A percentile compares a stretch with the other conserved stretches of the same genome.
phyloP scores from a whole-genome alignment of 1,140 invertebrate species.

The Microplitis demolitor region DNA sequence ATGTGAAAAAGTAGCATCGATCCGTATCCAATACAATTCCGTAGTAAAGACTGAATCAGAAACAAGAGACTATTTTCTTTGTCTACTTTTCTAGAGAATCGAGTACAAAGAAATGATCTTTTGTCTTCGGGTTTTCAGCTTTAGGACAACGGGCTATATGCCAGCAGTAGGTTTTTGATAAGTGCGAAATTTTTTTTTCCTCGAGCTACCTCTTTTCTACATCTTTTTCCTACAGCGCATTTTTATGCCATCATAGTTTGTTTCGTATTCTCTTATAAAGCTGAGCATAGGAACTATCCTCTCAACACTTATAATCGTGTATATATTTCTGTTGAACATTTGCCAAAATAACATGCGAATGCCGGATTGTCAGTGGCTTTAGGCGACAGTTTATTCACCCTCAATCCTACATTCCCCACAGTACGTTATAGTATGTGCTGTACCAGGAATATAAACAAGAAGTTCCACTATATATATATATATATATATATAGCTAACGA shows the following conservation, averaged over 20 bases:
- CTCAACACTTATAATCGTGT: slow-evolving; percentile 17
- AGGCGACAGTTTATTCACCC: slow-evolving; percentile 13
- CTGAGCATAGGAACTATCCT: neutral
- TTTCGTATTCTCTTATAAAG: slow-evolving; percentile 1
- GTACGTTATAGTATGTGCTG: neutral
- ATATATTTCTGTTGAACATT: slow-evolving; percentile 43
- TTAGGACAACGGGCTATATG: slow-evolving; percentile 33
- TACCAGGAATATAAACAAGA: slow-evolving; percentile 28
- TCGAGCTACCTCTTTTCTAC: slow-evolving; percentile 16
- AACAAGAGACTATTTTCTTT: slow-evolving; percentile 24
- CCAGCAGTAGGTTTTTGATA: slow-evolving; percentile 32
- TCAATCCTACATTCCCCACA: neutral
- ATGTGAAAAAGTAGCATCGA: slow-evolving; percentile 9
- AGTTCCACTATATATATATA: neutral
- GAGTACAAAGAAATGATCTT: slow-evolving; percentile 30
- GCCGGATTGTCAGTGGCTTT: slow-evolving; percentile 18
- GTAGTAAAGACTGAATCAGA: neutral
- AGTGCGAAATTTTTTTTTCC: slow-evolving; percentile 45
- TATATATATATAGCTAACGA: neutral
- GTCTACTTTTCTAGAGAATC: slow-evolving; percentile 18
- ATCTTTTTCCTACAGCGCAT: too few relatives aligned
- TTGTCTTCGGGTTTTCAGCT: slow-evolving; percentile 32
- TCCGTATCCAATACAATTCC: neutral
- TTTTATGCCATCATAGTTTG: slow-evolving; percentile 5
- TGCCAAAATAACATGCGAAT: slow-evolving; percentile 39